Evolutionary conservation across 2,113 vertebrate species (phyloP).

Genomic region (Tenebrosternarchus preto): DNA sequence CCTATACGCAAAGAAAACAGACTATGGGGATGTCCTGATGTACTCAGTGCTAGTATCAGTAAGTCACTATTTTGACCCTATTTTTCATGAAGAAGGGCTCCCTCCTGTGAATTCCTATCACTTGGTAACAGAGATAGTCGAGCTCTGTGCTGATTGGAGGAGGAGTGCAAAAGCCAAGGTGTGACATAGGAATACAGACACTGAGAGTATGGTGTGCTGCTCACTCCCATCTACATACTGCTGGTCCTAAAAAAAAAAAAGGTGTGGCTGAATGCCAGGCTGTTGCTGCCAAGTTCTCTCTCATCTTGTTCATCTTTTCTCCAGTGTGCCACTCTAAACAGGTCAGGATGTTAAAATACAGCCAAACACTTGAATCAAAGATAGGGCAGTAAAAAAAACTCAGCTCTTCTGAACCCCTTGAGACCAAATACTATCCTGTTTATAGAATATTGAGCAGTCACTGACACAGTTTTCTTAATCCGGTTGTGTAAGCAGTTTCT

Average conservation of each 20-base stretch:
- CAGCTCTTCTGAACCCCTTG: constrained; percentile 14
- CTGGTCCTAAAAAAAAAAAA: constrained; percentile 9
- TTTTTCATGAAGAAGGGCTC: constrained; percentile 9
- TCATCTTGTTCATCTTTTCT: neutral
- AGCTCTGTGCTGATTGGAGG: constrained; percentile 36
- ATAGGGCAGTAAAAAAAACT: constrained; percentile 19
- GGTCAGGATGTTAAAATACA: constrained; percentile 22
- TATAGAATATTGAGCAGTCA: constrained; percentile 33
- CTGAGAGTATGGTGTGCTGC: neutral
- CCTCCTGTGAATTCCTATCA: constrained; percentile 40
- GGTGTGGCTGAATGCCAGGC: neutral
- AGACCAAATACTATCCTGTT: constrained; percentile 17
- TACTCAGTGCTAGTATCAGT: constrained; percentile 5
- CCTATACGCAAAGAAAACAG: neutral
- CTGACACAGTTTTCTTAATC: constrained; percentile 18
- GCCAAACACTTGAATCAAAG: constrained; percentile 14
- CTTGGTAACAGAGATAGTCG: constrained; percentile 43
- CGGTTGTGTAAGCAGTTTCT: constrained; percentile 15
- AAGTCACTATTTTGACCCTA: neutral
- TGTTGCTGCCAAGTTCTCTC: neutral
- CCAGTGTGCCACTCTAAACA: constrained; percentile 2
- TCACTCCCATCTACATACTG: neutral
- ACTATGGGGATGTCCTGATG: neutral
- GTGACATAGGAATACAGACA: constrained; percentile 19
- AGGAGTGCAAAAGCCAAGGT: constrained; percentile 1